Percentiles rank a stretch among this genome's conserved stretches.
These are phyloP conservation scores for Cerastis leucographa DNA, from an alignment of 2,888 invertebrate genomes.

Conservation along the genomic window DNA sequence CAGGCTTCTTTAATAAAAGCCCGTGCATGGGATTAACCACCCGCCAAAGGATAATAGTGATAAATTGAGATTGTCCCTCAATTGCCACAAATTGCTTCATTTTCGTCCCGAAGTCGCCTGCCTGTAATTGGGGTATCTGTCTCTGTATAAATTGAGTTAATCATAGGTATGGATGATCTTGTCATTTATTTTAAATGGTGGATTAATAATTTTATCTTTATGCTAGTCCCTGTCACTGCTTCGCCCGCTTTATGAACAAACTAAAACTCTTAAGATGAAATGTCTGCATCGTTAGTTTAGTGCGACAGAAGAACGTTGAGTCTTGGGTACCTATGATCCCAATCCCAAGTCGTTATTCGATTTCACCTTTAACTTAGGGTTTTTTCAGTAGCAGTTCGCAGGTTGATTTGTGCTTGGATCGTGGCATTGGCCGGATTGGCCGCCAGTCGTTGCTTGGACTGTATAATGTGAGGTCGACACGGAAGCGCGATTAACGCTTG, in stretches of 20 bases:
- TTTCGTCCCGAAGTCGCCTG: slow-evolving; percentile 71
- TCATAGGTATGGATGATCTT: slow-evolving; percentile 48
- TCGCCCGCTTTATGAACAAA: background rate
- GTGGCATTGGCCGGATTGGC: background rate
- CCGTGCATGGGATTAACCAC: slow-evolving; percentile 52
- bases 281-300: no score
- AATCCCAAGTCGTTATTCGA: background rate
- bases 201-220: slow-evolving; percentile 23
- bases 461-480: no score
- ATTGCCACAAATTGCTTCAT: slow-evolving; percentile 87
- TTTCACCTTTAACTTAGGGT: background rate
- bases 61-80: slow-evolving; percentile 79
- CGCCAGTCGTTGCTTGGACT: no score
- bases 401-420: background rate
- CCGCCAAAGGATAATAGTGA: slow-evolving; percentile 73
- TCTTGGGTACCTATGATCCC: background rate
- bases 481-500: no score
- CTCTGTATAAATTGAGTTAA: slow-evolving; percentile 57
- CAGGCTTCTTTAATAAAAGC: slow-evolving; percentile 41
- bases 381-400: background rate
- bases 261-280: background rate
- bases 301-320: background rate
- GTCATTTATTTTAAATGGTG: slow-evolving; percentile 60
- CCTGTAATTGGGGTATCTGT: slow-evolving; percentile 74
- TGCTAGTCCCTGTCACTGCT: background rate